Evolutionary conservation across 2,113 vertebrate species (phyloP).

Genomic region (Triplophysa rosa): DNA sequence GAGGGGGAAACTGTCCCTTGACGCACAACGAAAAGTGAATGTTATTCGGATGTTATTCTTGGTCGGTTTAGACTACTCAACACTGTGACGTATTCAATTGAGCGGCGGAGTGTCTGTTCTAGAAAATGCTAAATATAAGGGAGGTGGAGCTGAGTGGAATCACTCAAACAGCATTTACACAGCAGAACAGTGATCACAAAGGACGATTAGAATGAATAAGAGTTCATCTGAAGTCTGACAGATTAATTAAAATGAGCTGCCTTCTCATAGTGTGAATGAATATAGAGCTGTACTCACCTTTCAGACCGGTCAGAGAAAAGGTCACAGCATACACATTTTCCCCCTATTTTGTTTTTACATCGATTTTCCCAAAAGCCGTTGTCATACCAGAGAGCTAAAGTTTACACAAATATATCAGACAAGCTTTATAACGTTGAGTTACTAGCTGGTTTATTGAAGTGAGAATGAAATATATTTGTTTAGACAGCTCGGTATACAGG

Average conservation of each 20-base stretch:
- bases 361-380: background rate
- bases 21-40: background rate
- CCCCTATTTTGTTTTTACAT: too few relatives aligned
- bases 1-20: background rate
- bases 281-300: slow-evolving; percentile 19
- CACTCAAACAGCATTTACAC: background rate
- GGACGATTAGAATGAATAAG: background rate
- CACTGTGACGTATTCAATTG: background rate
- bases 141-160: background rate
- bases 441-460: slow-evolving; percentile 12
- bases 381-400: background rate
- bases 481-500: slow-evolving; percentile 33
- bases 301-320: background rate
- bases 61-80: background rate
- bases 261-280: background rate
- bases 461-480: slow-evolving; percentile 15
- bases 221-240: slow-evolving; percentile 31
- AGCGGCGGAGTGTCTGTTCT: background rate
- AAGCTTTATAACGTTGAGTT: slow-evolving; percentile 9
- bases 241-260: slow-evolving; percentile 22
- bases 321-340: background rate
- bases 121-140: too few relatives aligned
- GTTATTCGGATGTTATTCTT: background rate
- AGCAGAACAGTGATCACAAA: background rate
- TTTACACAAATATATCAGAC: slow-evolving; percentile 2